Evolutionary conservation across 2,888 invertebrate species (phyloP), one percentile per base, ranked within the genome.

Genomic region (Escarpia spicata): DNA sequence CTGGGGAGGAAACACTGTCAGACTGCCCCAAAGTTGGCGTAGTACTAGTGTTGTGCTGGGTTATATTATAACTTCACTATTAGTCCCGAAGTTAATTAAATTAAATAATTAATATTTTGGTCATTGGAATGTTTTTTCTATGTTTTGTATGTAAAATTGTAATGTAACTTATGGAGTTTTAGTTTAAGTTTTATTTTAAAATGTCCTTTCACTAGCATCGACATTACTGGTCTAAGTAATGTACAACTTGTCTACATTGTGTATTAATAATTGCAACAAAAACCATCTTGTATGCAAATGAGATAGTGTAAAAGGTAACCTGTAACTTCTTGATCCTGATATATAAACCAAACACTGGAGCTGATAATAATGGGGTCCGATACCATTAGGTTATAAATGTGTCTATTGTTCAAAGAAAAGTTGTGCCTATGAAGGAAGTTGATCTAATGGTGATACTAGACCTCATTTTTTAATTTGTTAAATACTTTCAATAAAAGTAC

Each of bases 261-360:
- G 26, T 75, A 75, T 75, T 75, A 26, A 75, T n/a, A 26, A 19
- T 75, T 75, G 26, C 19, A 75, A 75, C n/a, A 75, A 75, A 19
- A n/a, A 26, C 75, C 75, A 2, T n/a, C 75, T 75, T 0, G 75
- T 75, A 75, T 75, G 75, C 75, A 75, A 75, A 75, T 75, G 26
- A 75, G 75, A 75, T 19, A 26, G 75, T 75, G 26, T 26, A 12
- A 75, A 75, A n/a, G 19, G 26, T 26, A n/a, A 75, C 19, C 75
- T 75, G 75, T n/a, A 75, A 26, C 19, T 4, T 75, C 26, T 75
- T 75, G 26, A 44, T 37, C 98, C 91, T 97, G 98, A 96, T 97
- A 99, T 97, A 99, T 99, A 94, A 98, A 98, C 96, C 75, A 75
- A 75, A 26, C 75, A 26, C 26, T n/a, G 26, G n/a, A 26, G 4